These are phyloP conservation scores for Poecilia picta DNA, from an alignment of 2,797 vertebrate species.

Conservation along the genomic window DNA sequence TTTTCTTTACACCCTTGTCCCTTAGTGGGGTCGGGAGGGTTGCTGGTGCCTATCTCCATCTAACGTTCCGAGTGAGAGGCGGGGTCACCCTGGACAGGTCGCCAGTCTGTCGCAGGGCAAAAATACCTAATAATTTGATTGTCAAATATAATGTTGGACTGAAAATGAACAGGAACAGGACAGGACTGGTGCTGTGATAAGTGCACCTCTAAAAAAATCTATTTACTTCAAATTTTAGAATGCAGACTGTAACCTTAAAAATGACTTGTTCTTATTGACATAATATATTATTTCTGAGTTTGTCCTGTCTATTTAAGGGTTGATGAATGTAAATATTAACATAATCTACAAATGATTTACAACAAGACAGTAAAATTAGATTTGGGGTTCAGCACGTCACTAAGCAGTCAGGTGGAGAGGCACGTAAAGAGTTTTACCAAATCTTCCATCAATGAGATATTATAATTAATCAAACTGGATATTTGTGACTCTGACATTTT, in stretches of 20 bases:
- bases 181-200: too few relatives aligned
- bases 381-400: background rate
- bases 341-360: background rate
- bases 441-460: background rate
- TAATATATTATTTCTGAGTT: background rate
- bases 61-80: too few relatives aligned
- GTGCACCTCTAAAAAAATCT: background rate
- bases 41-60: too few relatives aligned
- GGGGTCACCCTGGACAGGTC: too few relatives aligned
- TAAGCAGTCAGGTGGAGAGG: background rate
- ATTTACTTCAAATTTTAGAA: background rate
- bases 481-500: background rate
- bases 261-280: background rate
- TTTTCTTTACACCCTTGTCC: too few relatives aligned
- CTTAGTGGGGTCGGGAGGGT: too few relatives aligned
- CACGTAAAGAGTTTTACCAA: background rate
- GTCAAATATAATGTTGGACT: background rate
- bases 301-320: background rate
- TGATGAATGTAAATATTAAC: background rate
- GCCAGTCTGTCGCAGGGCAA: too few relatives aligned
- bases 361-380: background rate
- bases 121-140: too few relatives aligned
- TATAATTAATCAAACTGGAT: background rate
- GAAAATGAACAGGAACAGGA: too few relatives aligned
- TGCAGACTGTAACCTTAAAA: background rate